These are phyloP conservation scores for Alethe castanea DNA, from an alignment of 2,113 vertebrate genomes.

Conservation along the genomic window DNA sequence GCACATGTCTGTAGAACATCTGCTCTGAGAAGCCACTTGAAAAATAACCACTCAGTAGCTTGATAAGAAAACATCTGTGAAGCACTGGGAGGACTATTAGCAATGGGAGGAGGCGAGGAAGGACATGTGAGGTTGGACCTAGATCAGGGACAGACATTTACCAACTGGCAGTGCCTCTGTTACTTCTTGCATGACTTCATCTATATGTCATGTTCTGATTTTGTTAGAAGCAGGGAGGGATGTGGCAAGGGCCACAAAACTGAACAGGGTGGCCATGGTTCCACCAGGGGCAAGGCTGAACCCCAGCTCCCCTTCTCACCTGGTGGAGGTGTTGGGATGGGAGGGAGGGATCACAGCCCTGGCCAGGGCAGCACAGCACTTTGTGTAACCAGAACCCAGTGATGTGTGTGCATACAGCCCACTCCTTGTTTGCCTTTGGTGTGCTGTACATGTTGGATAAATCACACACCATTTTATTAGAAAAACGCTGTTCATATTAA, in stretches of 20 bases:
- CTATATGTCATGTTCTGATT: not conserved
- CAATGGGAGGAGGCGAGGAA: conserved; percentile 33
- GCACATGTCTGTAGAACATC: conserved; percentile 7
- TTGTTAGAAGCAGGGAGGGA: not conserved
- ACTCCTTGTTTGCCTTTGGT: not conserved
- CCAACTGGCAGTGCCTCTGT: not conserved
- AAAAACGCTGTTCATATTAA: conserved; percentile 29
- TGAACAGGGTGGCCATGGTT: rapidly evolving
- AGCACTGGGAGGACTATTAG: conserved; percentile 36
- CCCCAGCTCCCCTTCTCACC: not conserved
- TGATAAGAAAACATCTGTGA: conserved; percentile 58
- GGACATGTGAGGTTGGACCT: not conserved
- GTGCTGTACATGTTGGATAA: conserved; percentile 6
- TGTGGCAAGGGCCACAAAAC: not conserved
- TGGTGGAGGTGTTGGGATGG: not conserved
- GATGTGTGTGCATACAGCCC: not conserved
- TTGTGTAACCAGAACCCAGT: not conserved
- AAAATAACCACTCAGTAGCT: conserved; percentile 34
- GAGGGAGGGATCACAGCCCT: not conserved
- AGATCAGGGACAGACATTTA: not conserved
- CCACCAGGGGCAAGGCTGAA: not conserved
- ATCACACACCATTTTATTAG: conserved; percentile 27
- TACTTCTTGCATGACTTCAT: not conserved
- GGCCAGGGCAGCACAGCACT: not conserved
- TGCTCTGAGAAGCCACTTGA: conserved; percentile 27